phyloP scores from a whole-genome alignment of 2,888 invertebrate species.

The Apocheima hispidaria region DNA sequence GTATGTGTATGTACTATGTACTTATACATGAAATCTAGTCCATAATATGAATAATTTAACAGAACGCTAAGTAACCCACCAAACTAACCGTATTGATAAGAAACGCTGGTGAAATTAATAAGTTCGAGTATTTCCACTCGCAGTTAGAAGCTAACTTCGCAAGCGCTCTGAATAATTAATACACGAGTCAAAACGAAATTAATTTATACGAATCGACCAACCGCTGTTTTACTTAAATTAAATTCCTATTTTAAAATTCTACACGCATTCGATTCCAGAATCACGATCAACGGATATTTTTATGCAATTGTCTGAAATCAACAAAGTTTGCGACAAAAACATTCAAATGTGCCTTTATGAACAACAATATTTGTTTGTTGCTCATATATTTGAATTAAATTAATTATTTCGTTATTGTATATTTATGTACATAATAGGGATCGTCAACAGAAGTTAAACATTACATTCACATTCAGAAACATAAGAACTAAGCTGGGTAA shows the following conservation, averaged over 20 bases:
- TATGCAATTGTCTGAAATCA: constrained; percentile 29
- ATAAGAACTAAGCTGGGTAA: no score
- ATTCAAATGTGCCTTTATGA: not conserved
- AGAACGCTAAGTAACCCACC: constrained; percentile 47
- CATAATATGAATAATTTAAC: constrained; percentile 28
- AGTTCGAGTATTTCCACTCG: constrained; percentile 76
- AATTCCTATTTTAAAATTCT: constrained; percentile 77
- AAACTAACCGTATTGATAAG: constrained; percentile 55
- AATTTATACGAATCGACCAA: constrained; percentile 79
- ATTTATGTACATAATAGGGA: no score
- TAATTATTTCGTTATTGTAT: no score
- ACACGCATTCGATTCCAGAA: constrained; percentile 67
- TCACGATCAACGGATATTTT: constrained; percentile 56
- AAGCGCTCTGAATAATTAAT: constrained; percentile 84
- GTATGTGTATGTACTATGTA: not conserved
- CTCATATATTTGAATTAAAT: not conserved
- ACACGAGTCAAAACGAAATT: constrained; percentile 79
- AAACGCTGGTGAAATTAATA: constrained; percentile 74
- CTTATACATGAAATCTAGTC: not conserved
- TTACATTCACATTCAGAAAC: no score
- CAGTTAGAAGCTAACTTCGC: constrained; percentile 79
- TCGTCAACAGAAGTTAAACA: no score
- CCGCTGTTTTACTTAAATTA: constrained; percentile 68
- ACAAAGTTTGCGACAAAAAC: constrained; percentile 1
- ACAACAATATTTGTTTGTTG: not conserved